Evolutionary conservation across 1,140 invertebrate genomes (phyloP).

Genomic region (Cataglyphis hispanica): DNA sequence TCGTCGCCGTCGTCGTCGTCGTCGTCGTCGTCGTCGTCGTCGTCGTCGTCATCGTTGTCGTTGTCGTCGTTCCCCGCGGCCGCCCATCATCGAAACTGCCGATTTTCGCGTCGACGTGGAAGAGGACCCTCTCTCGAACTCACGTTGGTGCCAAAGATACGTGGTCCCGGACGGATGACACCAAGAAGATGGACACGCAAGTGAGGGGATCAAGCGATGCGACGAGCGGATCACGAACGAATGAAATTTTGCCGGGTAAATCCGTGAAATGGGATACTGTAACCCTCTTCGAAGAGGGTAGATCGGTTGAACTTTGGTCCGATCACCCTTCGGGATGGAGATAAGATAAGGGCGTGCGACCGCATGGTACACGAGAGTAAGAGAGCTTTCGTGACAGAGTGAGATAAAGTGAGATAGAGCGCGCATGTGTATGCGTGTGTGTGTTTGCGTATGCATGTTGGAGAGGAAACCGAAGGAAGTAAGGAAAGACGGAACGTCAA

Average conservation of each 20-base stretch:
- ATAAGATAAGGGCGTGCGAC: constrained; percentile 62
- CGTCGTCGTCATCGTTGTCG: neutral
- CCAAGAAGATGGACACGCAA: constrained; percentile 24
- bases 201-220: constrained; percentile 3
- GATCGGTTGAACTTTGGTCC: constrained; percentile 50
- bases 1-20: constrained; percentile 12
- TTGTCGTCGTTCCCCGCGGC: constrained; percentile 35
- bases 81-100: constrained; percentile 73
- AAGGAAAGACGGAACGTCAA: constrained; percentile 5
- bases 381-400: constrained; percentile 39
- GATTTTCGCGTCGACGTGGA: constrained; percentile 74
- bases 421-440: constrained; percentile 33
- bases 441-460: constrained; percentile 1
- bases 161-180: constrained; percentile 4
- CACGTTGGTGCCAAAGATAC: constrained; percentile 48
- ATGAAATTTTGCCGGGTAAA: neutral
- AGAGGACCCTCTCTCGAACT: constrained; percentile 68
- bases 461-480: neutral
- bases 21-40: neutral
- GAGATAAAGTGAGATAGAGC: constrained; percentile 22
- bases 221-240: constrained; percentile 28
- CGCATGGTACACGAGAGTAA: constrained; percentile 50
- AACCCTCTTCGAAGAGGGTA: constrained; percentile 15
- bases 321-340: constrained; percentile 34
- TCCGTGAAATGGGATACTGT: constrained; percentile 38